Evolutionary conservation across 2,113 vertebrate genomes (phyloP).

Genomic region (Apaloderma vittatum): DNA sequence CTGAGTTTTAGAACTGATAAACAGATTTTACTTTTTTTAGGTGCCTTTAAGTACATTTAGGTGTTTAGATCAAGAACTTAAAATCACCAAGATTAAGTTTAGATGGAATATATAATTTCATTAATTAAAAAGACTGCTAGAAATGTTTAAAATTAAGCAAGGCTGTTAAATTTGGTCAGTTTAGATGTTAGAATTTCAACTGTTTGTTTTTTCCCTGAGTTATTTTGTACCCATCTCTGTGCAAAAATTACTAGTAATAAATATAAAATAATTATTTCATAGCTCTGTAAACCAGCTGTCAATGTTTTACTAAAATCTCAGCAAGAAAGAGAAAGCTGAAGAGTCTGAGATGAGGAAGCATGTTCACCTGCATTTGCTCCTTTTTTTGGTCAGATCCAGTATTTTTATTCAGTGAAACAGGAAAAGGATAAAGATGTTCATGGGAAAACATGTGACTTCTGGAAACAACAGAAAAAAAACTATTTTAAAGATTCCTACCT

Average conservation of each 20-base stretch:
- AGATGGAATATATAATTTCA: background rate
- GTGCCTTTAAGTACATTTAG: no score
- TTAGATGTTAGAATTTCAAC: background rate
- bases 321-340: background rate
- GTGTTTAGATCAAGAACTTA: background rate
- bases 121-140: background rate
- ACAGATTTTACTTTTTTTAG: background rate
- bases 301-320: background rate
- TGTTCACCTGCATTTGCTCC: background rate
- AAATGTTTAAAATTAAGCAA: background rate
- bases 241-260: background rate
- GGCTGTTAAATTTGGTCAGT: background rate
- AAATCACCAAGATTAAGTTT: background rate
- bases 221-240: background rate
- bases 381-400: background rate
- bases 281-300: background rate
- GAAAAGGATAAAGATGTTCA: background rate
- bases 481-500: background rate
- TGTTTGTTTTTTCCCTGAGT: rapidly evolving
- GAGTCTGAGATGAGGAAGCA: background rate
- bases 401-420: background rate
- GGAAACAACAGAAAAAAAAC: background rate
- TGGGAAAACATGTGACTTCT: background rate
- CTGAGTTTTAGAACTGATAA: background rate
- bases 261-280: background rate